Evolutionary conservation across 1,140 invertebrate species (phyloP), one percentile per base, ranked within the genome.

Genomic region (Pygmarrhopalites habei): DNA sequence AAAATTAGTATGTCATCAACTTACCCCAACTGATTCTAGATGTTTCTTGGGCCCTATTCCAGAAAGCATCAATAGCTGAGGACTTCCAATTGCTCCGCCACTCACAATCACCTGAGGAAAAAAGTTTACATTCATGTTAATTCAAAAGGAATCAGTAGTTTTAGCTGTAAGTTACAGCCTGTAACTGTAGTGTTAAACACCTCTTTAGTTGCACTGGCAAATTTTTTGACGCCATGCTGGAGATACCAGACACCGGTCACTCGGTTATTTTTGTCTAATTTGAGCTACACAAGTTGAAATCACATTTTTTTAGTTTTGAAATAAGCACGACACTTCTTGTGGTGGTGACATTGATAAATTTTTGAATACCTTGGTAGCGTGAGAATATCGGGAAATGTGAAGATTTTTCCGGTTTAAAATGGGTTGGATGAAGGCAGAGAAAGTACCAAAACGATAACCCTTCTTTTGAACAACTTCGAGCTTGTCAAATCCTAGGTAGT

Each of bases 61-160:
- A 43, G 63, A 66, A 1, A 64, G 47, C 65, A 70, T 67, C 10
- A 70, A 26, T 2, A 92, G 67, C 68, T 89, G 86, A 0, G 88
- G 85, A 0, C 84, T 84, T 64, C 86, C 87, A 1, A 89, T 83
- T 0, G 86, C 81, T 1, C 87, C 88, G 0, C 83, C 86, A 25
- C 83, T 83, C 2, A 89, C 23, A n/a, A 91, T 86, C 0, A 91
- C n/a, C n/a, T n/a, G n/a, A n/a, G n/a, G n/a, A n/a, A n/a, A n/a
- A n/a, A n/a, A n/a, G n/a, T n/a, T n/a, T n/a, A n/a, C n/a, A n/a
- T n/a, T n/a, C n/a, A n/a, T n/a, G n/a, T n/a, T n/a, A n/a, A n/a
- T n/a, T n/a, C n/a, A n/a, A n/a, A n/a, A n/a, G n/a, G n/a, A n/a
- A n/a, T n/a, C n/a, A n/a, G n/a, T n/a, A n/a, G n/a, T n/a, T n/a